phyloP scores from a whole-genome alignment of 2,888 invertebrate species.

The Trichopria drosophilae region DNA sequence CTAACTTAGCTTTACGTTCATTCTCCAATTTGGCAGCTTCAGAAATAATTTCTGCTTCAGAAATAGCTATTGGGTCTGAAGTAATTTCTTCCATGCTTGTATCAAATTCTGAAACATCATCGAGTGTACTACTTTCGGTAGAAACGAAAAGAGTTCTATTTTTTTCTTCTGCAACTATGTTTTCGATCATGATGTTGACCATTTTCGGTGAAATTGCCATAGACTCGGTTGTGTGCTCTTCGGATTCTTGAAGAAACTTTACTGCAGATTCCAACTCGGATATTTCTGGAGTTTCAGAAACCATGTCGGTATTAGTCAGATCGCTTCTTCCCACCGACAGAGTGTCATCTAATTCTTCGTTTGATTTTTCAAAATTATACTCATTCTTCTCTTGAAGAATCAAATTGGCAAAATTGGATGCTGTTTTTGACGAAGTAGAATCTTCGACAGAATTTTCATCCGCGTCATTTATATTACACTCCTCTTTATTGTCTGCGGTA shows the following conservation, averaged over 20 bases:
- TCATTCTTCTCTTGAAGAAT: neutral
- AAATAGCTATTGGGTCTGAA: conserved; percentile 51
- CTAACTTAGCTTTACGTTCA: conserved; percentile 45
- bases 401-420: too few relatives aligned
- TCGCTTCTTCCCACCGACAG: too few relatives aligned
- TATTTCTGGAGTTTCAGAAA: conserved; percentile 37
- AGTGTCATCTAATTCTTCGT: conserved; percentile 4
- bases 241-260: conserved; percentile 54
- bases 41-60: conserved; percentile 56
- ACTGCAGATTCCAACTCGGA: conserved; percentile 54
- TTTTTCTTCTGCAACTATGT: conserved; percentile 35
- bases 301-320: too few relatives aligned
- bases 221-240: conserved; percentile 58
- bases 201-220: conserved; percentile 47
- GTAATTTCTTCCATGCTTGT: conserved; percentile 4
- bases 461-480: conserved; percentile 11
- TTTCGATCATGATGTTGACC: conserved; percentile 39
- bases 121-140: conserved; percentile 42
- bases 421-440: neutral
- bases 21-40: conserved; percentile 54
- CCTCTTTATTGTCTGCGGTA: too few relatives aligned
- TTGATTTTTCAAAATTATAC: neutral
- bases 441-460: neutral
- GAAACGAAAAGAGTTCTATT: conserved; percentile 42
- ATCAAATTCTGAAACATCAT: conserved; percentile 41